Conservation (phyloP, 2,797 vertebrate genomes). For the Enteromius radiatus region DNA sequence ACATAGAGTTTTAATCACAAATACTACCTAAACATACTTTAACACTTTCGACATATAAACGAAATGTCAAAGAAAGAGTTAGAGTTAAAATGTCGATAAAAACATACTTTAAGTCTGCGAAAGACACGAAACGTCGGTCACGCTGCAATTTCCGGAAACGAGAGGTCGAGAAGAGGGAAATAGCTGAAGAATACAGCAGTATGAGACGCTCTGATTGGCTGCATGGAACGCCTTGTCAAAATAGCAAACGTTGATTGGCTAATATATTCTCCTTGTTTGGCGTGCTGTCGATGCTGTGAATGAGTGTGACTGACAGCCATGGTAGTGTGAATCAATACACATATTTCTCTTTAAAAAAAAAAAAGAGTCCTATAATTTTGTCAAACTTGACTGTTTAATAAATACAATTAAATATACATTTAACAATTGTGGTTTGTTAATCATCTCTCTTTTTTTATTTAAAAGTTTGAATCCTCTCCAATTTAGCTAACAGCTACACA, state of each 20-base stretch:
- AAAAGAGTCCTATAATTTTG: background rate
- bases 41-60: background rate
- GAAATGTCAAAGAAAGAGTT: background rate
- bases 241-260: slow-evolving; percentile 40
- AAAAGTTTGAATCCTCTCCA: background rate
- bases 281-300: background rate
- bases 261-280: background rate
- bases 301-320: background rate
- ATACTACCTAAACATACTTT: background rate
- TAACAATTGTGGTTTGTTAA: background rate
- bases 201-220: slow-evolving; percentile 67
- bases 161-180: slow-evolving; percentile 37
- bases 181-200: slow-evolving; percentile 14
- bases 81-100: background rate
- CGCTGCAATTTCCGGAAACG: slow-evolving; percentile 75
- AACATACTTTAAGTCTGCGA: slow-evolving; percentile 88
- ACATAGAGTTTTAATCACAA: background rate
- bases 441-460: background rate
- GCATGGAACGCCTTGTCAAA: background rate
- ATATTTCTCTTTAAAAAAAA: too few relatives aligned
- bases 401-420: background rate
- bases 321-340: background rate
- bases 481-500: background rate
- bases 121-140: slow-evolving; percentile 87
- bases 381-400: background rate